phyloP scores from a whole-genome alignment of 2,888 invertebrate species.

The Zaprionus bogoriensis region DNA sequence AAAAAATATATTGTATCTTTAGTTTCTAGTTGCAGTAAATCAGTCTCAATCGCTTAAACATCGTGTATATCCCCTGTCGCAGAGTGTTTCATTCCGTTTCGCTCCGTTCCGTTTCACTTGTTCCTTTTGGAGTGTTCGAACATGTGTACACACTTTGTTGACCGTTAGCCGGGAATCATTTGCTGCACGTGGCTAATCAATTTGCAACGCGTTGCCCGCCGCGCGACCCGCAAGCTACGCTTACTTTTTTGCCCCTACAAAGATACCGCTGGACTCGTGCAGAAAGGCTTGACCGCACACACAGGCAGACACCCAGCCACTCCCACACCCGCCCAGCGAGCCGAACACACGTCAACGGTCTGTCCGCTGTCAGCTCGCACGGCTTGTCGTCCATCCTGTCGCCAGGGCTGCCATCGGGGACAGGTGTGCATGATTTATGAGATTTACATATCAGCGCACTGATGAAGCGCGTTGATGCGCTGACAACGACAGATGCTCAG shows the following conservation, averaged over 20 bases:
- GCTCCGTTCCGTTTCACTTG: too few relatives aligned
- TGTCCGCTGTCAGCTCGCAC: constrained; percentile 35
- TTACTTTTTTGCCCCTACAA: constrained; percentile 18
- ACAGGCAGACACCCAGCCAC: constrained; percentile 2
- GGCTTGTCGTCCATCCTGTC: constrained; percentile 13
- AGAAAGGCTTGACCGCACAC: constrained; percentile 54
- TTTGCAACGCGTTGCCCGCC: constrained; percentile 39
- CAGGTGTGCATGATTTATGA: constrained; percentile 82
- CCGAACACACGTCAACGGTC: too few relatives aligned
- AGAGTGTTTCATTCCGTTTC: too few relatives aligned
- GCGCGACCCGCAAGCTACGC: too few relatives aligned
- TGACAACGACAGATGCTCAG: constrained; percentile 64
- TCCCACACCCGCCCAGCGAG: constrained; percentile 6
- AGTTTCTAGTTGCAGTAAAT: too few relatives aligned
- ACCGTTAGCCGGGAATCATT: constrained; percentile 34
- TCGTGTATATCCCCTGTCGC: too few relatives aligned
- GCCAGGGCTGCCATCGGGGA: constrained; percentile 56
- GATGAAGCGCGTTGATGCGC: constrained; percentile 77
- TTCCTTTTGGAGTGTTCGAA: background rate
- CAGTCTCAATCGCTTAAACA: too few relatives aligned
- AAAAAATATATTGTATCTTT: too few relatives aligned
- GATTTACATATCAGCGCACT: constrained; percentile 77
- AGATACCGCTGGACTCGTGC: constrained; percentile 7
- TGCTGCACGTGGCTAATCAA: constrained; percentile 67
- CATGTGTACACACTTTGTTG: constrained; percentile 23